Conservation (phyloP, 2,888 invertebrate species). For the Agonum fuliginosum region DNA sequence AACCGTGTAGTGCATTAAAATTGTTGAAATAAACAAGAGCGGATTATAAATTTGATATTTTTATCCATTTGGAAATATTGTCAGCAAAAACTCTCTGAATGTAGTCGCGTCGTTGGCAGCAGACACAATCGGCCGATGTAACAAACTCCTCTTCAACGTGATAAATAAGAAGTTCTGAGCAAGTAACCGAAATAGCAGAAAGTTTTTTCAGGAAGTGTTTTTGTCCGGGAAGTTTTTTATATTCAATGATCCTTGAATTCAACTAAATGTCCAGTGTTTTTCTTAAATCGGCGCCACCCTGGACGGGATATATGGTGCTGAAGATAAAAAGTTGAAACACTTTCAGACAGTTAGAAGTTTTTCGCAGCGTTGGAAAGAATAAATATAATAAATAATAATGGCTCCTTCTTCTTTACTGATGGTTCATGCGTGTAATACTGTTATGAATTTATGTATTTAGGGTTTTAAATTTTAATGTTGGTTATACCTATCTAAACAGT, state of each 20-base stretch:
- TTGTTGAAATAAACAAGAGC: too few relatives aligned
- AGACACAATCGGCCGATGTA: conserved; percentile 1
- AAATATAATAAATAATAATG: conserved; percentile 39
- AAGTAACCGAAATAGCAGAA: conserved; percentile 38
- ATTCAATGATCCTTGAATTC: conserved; percentile 54
- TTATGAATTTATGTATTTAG: too few relatives aligned
- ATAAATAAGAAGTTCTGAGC: conserved; percentile 39
- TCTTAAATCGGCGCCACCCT: conserved; percentile 44
- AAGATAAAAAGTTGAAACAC: conserved; percentile 26
- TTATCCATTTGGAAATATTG: not conserved
- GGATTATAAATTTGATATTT: too few relatives aligned
- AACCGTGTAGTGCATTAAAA: not conserved
- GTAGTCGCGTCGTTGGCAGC: conserved; percentile 13
- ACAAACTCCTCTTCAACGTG: too few relatives aligned
- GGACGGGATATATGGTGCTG: conserved; percentile 20
- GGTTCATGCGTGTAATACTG: conserved; percentile 7
- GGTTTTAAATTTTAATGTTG: too few relatives aligned
- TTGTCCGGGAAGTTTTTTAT: conserved; percentile 41
- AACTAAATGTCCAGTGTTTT: conserved; percentile 52
- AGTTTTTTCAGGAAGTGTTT: conserved; percentile 44
- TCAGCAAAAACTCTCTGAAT: not conserved
- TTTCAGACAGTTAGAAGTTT: conserved; percentile 27
- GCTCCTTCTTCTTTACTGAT: conserved; percentile 1
- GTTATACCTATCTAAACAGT: too few relatives aligned
- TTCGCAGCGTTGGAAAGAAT: conserved; percentile 11